Conservation (phyloP, 2,888 invertebrate species). For the Lasioglossum morio region DNA sequence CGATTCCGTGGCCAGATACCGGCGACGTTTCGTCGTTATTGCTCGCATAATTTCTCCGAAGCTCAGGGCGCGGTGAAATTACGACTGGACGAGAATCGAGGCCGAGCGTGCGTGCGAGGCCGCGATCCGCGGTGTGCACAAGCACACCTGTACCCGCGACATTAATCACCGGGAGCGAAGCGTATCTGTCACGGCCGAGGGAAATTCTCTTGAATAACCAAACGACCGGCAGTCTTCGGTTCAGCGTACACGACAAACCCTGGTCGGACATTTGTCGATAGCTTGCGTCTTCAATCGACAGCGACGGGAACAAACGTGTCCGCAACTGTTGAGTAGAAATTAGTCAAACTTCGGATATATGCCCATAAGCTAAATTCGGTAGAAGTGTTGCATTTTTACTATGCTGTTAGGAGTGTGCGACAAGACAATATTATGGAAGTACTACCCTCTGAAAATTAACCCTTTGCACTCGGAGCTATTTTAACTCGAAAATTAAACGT, state of each 20-base stretch:
- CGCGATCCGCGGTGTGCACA: constrained; percentile 53
- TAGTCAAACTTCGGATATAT: neutral
- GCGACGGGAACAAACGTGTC: neutral
- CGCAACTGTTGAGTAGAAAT: neutral
- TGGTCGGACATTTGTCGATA: neutral
- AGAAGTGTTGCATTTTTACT: too few relatives aligned
- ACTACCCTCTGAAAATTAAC: too few relatives aligned
- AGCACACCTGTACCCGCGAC: constrained; percentile 64
- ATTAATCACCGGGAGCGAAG: constrained; percentile 65
- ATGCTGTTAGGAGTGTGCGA: too few relatives aligned
- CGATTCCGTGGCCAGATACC: constrained; percentile 71
- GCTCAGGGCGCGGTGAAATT: constrained; percentile 71
- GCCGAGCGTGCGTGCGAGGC: constrained; percentile 58
- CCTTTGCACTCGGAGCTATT: too few relatives aligned
- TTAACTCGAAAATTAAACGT: too few relatives aligned
- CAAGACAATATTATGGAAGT: too few relatives aligned
- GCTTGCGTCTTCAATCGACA: neutral
- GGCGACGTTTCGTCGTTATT: constrained; percentile 73
- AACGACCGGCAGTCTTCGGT: constrained; percentile 23
- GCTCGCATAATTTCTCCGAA: constrained; percentile 71
- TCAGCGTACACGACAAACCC: neutral
- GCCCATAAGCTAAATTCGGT: neutral
- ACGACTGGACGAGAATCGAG: constrained; percentile 62
- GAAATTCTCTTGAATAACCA: constrained; percentile 52
- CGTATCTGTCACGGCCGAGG: constrained; percentile 52